Evolutionary conservation across 2,113 vertebrate species (phyloP).

Genomic region (Acrocephalus arundinaceus): DNA sequence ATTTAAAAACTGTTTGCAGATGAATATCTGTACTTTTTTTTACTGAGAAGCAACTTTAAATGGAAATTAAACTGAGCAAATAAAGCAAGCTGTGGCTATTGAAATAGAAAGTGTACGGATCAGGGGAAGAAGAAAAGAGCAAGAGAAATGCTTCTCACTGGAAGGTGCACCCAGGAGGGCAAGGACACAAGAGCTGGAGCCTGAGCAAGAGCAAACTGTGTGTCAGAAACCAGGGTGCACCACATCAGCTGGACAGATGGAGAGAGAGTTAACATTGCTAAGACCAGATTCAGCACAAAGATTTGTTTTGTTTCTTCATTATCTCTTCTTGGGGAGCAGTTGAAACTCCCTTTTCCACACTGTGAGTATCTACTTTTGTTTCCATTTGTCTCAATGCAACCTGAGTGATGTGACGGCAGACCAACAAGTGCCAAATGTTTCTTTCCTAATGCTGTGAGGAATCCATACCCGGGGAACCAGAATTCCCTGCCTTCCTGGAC

Average conservation of each 20-base stretch:
- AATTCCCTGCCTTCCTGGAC: neutral
- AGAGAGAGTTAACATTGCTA: neutral
- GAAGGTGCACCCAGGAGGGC: neutral
- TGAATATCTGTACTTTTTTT: neutral
- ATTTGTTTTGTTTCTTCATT: neutral
- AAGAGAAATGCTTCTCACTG: neutral
- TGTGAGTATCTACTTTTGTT: neutral
- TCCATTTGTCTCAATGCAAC: neutral
- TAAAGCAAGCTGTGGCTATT: neutral
- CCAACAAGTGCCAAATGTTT: neutral
- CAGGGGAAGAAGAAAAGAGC: neutral
- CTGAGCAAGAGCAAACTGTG: neutral
- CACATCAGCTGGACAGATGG: neutral
- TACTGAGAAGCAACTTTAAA: neutral
- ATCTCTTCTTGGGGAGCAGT: neutral
- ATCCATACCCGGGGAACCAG: accelerated
- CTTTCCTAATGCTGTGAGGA: neutral
- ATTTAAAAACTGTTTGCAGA: neutral
- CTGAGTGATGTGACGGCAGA: neutral
- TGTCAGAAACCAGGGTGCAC: neutral
- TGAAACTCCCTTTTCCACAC: neutral
- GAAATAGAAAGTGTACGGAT: accelerated
- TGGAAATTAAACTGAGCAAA: neutral
- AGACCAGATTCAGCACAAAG: neutral
- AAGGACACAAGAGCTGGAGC: neutral